Percentiles rank a stretch among this genome's conserved stretches.
phyloP scores from a whole-genome alignment of 2,888 invertebrate genomes.

The Spisula solida region DNA sequence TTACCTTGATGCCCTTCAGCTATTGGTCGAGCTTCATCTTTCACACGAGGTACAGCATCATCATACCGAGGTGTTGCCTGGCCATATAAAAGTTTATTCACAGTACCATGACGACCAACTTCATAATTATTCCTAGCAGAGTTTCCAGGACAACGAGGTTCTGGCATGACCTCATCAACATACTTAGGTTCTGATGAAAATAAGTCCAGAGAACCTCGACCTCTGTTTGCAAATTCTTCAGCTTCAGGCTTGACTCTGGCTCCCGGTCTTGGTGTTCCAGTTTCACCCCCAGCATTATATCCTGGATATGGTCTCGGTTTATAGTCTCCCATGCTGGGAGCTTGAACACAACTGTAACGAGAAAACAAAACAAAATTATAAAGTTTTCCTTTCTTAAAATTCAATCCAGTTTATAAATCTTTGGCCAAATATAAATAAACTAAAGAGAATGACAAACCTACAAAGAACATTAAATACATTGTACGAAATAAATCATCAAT shows the following conservation, averaged over 20 bases:
- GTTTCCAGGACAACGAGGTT: conserved; percentile 76
- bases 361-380: neutral
- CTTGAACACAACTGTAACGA: neutral
- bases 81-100: conserved; percentile 76
- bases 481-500: no score
- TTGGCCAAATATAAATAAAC: no score
- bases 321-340: conserved; percentile 28
- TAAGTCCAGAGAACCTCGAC: conserved; percentile 78
- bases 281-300: conserved; percentile 73
- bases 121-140: conserved; percentile 79
- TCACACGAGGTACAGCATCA: conserved; percentile 76
- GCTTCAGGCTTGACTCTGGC: conserved; percentile 83
- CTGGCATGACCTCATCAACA: conserved; percentile 70
- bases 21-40: conserved; percentile 78
- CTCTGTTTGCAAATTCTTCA: conserved; percentile 79
- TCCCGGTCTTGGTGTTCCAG: conserved; percentile 75
- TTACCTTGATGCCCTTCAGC: conserved; percentile 78
- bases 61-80: conserved; percentile 77
- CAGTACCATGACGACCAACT: conserved; percentile 78
- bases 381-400: no score
- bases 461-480: no score
- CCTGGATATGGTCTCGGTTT: conserved; percentile 80
- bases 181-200: conserved; percentile 74
- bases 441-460: no score
- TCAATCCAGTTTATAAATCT: neutral